A percentile compares a stretch with the other conserved stretches of the same genome.
Conservation (phyloP, 2,797 vertebrate species). For the Tragelaphus oryx region DNA sequence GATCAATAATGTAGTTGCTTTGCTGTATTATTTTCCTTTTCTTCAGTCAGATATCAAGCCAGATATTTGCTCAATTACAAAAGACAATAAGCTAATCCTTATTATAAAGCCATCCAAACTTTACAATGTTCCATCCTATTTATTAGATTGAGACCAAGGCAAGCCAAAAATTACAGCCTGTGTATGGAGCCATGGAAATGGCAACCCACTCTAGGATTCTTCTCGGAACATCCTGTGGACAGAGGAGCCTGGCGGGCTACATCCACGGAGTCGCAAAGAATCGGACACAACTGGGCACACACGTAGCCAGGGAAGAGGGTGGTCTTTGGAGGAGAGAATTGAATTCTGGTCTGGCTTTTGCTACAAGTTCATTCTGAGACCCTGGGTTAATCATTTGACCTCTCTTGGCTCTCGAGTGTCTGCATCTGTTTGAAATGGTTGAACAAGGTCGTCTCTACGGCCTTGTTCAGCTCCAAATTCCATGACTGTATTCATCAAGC, state of each 20-base stretch:
- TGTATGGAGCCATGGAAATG: neutral
- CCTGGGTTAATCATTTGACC: neutral
- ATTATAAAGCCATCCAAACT: neutral
- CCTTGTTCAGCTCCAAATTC: neutral
- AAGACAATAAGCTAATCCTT: neutral
- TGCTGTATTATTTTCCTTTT: neutral
- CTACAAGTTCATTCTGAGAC: neutral
- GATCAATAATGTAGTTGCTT: neutral
- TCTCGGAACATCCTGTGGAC: neutral
- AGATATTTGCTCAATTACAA: slow-evolving; percentile 30
- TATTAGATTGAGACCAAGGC: neutral
- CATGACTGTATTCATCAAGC: neutral
- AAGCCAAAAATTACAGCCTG: neutral
- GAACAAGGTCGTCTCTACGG: neutral
- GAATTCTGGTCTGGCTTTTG: slow-evolving; percentile 22
- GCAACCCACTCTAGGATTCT: neutral
- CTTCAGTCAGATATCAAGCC: neutral
- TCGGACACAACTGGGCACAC: neutral
- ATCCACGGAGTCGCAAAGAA: neutral
- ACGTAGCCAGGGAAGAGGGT: neutral
- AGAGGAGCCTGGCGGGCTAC: neutral
- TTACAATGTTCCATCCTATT: neutral
- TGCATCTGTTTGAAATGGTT: slow-evolving; percentile 43
- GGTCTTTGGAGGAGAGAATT: neutral
- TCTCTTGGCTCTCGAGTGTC: slow-evolving; percentile 3